Evolutionary conservation across 2,888 invertebrate genomes (phyloP), one percentile per base, ranked within the genome.

Genomic region (Heliconius sara): DNA sequence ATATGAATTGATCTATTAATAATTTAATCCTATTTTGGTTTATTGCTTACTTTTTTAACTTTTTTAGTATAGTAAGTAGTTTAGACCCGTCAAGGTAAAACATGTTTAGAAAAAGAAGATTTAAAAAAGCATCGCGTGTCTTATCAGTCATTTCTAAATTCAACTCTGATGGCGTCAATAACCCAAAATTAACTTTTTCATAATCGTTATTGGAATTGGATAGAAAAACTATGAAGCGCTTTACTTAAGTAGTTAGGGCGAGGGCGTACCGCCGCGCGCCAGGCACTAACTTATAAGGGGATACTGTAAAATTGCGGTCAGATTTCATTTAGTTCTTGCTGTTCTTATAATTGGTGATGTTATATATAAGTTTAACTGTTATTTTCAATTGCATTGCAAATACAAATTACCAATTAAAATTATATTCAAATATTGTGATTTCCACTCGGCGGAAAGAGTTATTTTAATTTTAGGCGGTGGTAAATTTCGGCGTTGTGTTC

Each of bases 241-340:
- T 78, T 78, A 81, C 77, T 74, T 83, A 77, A 82, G 82, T 79
- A 81, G 88, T 88, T 89, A 52, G 86, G 88, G 87, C 83, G 86
- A 89, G 89, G 90, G 90, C 60, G 93, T 84, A 85, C 86, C 81
- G 79, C 81, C 83, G 86, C 81, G 94, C 91, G 83, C 93, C 94
- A 84, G 92, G 90, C 87, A 87, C 90, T 72, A 65, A 89, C 90
- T 91, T 91, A 19, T 57, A 92, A 88, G 78, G 87, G 88, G 88
- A 91, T 92, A 89, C 85, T 85, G 83, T 84, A 75, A 78, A 78
- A 75, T 83, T 83, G 84, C 80, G 85, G 85, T 83, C 80, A 87
- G 89, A 89, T 88, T 88, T 86, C 87, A 87, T 88, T 87, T 85
- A 82, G 82, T 83, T 83, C 83, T 79, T 83, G 81, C 81, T 84